Evolutionary conservation across 1,140 invertebrate species (phyloP), one percentile per base, ranked within the genome.

Genomic region (Archegozetes longisetosus): DNA sequence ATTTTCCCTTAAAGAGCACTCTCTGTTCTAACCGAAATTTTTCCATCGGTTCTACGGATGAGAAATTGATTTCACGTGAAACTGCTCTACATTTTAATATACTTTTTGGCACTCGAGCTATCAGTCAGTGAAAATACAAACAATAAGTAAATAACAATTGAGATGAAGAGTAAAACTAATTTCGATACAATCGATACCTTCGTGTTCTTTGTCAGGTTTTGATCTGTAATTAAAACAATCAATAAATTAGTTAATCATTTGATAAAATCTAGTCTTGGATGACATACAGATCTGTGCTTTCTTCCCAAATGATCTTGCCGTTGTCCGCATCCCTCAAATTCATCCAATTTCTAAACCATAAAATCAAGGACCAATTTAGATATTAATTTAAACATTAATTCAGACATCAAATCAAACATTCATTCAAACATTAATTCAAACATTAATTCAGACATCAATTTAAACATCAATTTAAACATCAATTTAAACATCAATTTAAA

Each of bases 31-130:
- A 75, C 66, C 93, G 77, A 75, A 99, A 97, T 70, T 91, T 90
- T 66, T 98, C 90, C 82, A 99, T 91, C 13, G 86, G 79, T 73
- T 98, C 89, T 53, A 85, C 79, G 24, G 95, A 97, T 67, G 92
- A 97, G 72, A 99, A 99, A 75, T 97, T 98, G 65, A 99, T 89
- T 78, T 98, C 95, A 63, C 94, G 78, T 0, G 92, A 96, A 14
- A 98, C 87, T 24, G 91, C 88, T 68, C 89, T 75, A 73, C 93
- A 96, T 74, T 94, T 90, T 29, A 99, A 74, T 65, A 98, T 96
- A 69, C 85, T 86, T 69, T 97, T 97, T 1, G 95, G 95, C 53
- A 99, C 93, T 62, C 84, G 77, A 1, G 92, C 94, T 78, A 63
- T 40, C 68, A 67, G 50, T 64, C 12, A 55, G 20, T 48, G 4